These are phyloP conservation scores for Mesoclemmys tuberculata DNA, from an alignment of 2,113 vertebrate genomes.

Conservation along the genomic window DNA sequence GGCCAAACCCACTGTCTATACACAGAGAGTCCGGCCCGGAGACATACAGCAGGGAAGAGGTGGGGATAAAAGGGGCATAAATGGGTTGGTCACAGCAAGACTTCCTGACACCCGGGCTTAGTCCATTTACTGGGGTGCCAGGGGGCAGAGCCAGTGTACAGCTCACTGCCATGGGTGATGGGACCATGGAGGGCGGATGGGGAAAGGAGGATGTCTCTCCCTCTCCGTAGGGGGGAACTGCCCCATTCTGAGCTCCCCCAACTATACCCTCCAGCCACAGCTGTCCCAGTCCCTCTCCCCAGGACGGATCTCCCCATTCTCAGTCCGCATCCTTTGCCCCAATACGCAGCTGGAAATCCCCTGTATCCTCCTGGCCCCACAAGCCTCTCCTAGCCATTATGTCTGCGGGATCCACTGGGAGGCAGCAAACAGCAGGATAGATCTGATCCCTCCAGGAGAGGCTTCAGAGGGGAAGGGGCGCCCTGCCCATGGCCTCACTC, in stretches of 20 bases:
- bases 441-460: not conserved
- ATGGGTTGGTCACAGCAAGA: not conserved
- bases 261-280: too few species aligned
- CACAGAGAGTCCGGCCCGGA: not conserved
- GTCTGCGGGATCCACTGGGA: not conserved
- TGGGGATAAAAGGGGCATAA: not conserved
- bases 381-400: not conserved
- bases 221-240: too few species aligned
- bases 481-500: conserved; percentile 71
- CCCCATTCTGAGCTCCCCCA: too few species aligned
- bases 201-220: not conserved
- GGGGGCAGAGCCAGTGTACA: not conserved
- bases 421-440: too few species aligned
- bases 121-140: too few species aligned
- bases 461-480: not conserved
- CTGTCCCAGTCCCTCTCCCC: too few species aligned
- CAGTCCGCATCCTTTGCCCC: not conserved
- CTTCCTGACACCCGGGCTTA: not conserved
- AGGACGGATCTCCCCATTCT: not conserved
- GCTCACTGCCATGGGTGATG: not conserved
- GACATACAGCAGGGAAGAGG: not conserved
- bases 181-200: not conserved
- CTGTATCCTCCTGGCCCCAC: not conserved
- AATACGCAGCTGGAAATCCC: not conserved
- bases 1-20: not conserved